Base-by-base conservation (phyloP, 2,888 invertebrate genomes). In the Timema cristinae region DNA sequence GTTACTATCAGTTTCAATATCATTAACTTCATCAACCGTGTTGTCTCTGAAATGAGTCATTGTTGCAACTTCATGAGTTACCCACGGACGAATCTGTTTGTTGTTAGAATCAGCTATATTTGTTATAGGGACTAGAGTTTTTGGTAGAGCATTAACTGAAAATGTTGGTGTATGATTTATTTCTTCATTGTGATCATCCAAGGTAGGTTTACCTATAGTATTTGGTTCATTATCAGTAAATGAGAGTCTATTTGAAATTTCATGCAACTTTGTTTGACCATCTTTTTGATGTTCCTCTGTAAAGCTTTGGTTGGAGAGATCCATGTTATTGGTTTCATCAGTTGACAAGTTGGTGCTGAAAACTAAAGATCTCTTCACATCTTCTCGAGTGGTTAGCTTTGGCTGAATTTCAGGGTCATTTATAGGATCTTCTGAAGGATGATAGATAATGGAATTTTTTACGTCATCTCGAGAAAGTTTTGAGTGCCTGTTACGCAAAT, bases 401-500 rank as follows among this genome's bases (percentile, higher is more conserved):
- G 16, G 16, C 50, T 71, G 71, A 50, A 73, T 63, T 48, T 74
- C 73, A 0, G 91, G 91, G 75, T 92, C 92, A 78, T 91, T 91
- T 68, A 91, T 91, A 0, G 92, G 91, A 79, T 94, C 93, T 83
- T 93, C 93, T 2, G 91, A 92, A 0, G 93, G 93, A 80, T 94
- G 93, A 78, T 94, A 93, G 74, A 94, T 93, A 70, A 97, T 93
- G 7, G 93, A 89, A 76, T 90, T 90, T 80, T 95, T 94, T 0
- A 97, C 92, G 77, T 97, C 95, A 77, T 95, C 94, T 71, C 95
- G 87, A 2, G 92, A 91, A 1, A 90, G 88, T 82, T 94, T 94
- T 0, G 91, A 90, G 79, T 97, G 97, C 48, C 95, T 88, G 81
- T 97, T 97, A 76, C 96, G 87, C 77, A 97, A 86, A 81, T 98